These are phyloP conservation scores for Grallaria varia DNA, from an alignment of 2,113 vertebrate species.

Conservation along the genomic window DNA sequence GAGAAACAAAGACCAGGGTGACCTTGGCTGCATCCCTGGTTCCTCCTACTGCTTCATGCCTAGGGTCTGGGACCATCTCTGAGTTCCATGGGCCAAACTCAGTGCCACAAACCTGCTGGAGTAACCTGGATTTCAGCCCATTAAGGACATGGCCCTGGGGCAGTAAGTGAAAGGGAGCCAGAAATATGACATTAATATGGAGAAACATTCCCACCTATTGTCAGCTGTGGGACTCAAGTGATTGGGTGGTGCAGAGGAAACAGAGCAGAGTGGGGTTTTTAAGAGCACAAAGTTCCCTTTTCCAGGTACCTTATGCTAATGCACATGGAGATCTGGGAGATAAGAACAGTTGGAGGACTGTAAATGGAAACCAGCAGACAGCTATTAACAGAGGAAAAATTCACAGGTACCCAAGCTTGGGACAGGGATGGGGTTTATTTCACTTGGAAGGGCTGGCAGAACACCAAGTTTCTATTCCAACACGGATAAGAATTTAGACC, in stretches of 20 bases:
- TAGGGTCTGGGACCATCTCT: background rate
- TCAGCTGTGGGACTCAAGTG: background rate
- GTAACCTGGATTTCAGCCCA: background rate
- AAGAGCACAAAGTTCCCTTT: background rate
- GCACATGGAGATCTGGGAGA: slow-evolving; percentile 22
- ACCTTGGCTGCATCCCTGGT: background rate
- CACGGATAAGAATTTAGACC: background rate
- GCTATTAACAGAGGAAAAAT: slow-evolving; percentile 53
- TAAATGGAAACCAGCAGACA: slow-evolving; percentile 51
- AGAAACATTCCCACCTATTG: background rate
- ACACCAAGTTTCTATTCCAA: background rate
- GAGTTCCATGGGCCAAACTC: background rate
- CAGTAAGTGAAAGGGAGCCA: background rate
- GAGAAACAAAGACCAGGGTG: background rate
- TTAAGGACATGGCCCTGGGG: background rate
- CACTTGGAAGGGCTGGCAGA: background rate
- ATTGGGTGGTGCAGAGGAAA: background rate
- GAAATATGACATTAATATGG: background rate
- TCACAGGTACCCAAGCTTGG: background rate
- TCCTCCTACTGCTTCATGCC: background rate
- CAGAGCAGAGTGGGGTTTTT: background rate
- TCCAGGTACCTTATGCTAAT: slow-evolving; percentile 26
- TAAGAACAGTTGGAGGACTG: background rate
- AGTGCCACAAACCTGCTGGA: background rate
- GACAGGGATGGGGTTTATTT: slow-evolving; percentile 6